phyloP scores from a whole-genome alignment of 2,888 invertebrate genomes.

The Colletes collaris region DNA sequence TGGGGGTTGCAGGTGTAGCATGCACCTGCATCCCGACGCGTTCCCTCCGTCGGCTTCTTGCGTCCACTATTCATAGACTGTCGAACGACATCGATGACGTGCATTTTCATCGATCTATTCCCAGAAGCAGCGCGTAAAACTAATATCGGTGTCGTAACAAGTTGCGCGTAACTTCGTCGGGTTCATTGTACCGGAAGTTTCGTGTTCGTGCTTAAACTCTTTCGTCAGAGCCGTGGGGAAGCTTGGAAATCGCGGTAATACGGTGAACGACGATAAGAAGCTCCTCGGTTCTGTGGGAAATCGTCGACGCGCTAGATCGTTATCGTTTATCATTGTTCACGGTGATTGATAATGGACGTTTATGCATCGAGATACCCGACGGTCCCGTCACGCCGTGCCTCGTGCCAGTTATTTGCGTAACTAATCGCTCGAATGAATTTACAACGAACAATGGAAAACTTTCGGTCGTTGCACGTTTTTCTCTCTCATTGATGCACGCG shows the following conservation, averaged over 20 bases:
- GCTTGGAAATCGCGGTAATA: constrained; percentile 47
- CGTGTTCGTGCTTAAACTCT: constrained; percentile 71
- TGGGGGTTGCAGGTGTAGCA: constrained; percentile 58
- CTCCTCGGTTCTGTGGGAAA: constrained; percentile 22
- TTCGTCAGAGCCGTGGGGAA: constrained; percentile 59
- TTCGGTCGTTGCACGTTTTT: neutral
- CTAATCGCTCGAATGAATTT: constrained; percentile 13
- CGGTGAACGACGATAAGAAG: constrained; percentile 50
- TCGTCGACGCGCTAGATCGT: constrained; percentile 4
- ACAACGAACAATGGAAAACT: constrained; percentile 37
- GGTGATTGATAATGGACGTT: constrained; percentile 23
- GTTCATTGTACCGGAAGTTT: constrained; percentile 77
- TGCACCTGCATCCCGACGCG: constrained; percentile 55
- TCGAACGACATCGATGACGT: constrained; percentile 64
- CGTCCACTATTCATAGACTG: constrained; percentile 44
- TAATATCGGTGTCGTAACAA: constrained; percentile 66
- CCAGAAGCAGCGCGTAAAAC: constrained; percentile 70
- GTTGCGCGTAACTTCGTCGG: constrained; percentile 61
- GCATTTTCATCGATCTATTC: constrained; percentile 62
- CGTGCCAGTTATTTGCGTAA: neutral
- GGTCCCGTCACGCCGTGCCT: constrained; percentile 1
- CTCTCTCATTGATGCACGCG: neutral
- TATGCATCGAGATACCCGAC: constrained; percentile 1
- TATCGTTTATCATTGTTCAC: constrained; percentile 36
- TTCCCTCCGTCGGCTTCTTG: constrained; percentile 18